Conservation (phyloP, 2,113 vertebrate species). For the Prunella himalayana region DNA sequence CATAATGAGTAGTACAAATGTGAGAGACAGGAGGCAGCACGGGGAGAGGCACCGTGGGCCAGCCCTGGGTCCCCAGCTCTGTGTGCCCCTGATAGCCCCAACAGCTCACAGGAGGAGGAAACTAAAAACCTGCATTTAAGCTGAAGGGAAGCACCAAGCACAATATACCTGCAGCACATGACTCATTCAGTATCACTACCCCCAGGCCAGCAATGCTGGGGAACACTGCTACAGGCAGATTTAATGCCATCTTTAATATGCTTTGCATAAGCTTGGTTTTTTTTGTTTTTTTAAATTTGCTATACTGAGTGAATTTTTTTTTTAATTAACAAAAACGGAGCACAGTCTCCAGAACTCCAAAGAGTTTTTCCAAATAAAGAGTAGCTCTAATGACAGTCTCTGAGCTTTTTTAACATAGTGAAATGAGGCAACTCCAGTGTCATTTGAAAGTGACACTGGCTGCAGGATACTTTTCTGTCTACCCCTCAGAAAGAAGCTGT, state of each 20-base stretch:
- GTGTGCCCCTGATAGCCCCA: not conserved
- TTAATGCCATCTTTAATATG: conserved; percentile 3
- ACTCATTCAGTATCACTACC: not conserved
- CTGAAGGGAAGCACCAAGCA: conserved; percentile 1
- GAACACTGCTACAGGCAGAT: not conserved
- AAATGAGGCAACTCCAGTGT: not conserved
- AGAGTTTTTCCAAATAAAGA: not conserved
- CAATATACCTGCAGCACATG: not conserved
- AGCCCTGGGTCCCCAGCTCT: not conserved
- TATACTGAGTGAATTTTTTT: not conserved
- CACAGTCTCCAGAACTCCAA: not conserved
- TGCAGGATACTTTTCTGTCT: not conserved
- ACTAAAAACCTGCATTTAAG: not conserved
- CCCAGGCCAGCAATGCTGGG: not conserved
- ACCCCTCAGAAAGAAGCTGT: not conserved
- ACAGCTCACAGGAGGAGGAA: not conserved
- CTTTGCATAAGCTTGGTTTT: not conserved
- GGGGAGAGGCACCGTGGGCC: not conserved
- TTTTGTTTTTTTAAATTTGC: not conserved
- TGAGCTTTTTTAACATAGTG: not conserved
- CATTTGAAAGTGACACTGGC: not conserved
- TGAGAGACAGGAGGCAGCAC: not conserved
- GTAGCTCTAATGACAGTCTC: not conserved
- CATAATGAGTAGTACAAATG: not conserved
- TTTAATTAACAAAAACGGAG: not conserved